These are phyloP conservation scores for Scotopteryx bipunctaria DNA, from an alignment of 2,888 invertebrate genomes.

Conservation along the genomic window DNA sequence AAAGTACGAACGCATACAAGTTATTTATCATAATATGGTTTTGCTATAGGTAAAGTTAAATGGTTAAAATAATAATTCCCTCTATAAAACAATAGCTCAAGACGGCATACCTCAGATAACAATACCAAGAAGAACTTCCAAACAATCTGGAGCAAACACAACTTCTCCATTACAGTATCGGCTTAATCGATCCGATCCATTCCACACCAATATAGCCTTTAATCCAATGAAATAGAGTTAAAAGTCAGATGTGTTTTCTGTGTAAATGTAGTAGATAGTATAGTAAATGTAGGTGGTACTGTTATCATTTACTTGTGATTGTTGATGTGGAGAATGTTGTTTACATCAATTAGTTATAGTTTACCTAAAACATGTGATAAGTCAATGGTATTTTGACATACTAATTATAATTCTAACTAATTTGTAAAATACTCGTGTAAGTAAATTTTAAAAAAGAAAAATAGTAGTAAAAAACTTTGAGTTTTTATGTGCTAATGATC, in stretches of 20 bases:
- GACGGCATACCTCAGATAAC: slow-evolving; percentile 45
- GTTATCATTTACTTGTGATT: slow-evolving; percentile 6
- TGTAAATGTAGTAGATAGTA: not conserved
- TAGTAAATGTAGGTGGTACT: no score
- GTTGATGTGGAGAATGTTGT: not conserved
- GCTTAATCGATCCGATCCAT: slow-evolving; percentile 48
- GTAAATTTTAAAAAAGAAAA: no score
- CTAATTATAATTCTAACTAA: no score
- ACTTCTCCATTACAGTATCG: slow-evolving; percentile 59
- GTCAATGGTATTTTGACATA: no score
- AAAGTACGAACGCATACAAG: no score
- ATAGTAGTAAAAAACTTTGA: no score
- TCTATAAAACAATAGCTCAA: slow-evolving; percentile 33
- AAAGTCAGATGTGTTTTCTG: not conserved
- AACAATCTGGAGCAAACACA: slow-evolving; percentile 56
- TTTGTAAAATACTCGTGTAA: no score
- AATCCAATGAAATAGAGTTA: slow-evolving; percentile 1
- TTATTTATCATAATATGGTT: no score
- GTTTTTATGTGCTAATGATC: no score
- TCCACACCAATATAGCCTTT: not conserved
- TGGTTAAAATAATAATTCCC: slow-evolving; percentile 11
- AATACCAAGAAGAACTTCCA: slow-evolving; percentile 40
- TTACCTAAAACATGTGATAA: not conserved
- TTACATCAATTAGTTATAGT: not conserved
- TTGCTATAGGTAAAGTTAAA: not conserved